These are phyloP conservation scores for Drosophila dives DNA, from an alignment of 2,888 invertebrate species.

Conservation along the genomic window DNA sequence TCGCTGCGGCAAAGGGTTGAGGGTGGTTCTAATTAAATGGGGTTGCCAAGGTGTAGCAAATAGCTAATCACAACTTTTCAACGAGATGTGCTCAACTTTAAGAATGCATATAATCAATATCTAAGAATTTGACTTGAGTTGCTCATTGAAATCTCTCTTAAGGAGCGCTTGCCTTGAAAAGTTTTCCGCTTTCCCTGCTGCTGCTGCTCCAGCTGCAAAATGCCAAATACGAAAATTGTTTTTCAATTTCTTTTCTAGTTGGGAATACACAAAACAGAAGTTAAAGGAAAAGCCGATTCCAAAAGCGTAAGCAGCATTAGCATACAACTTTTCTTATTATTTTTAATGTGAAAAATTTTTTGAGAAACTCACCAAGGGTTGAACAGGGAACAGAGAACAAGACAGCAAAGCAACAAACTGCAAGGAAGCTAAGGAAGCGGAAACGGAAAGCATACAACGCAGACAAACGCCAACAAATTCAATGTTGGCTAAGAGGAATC, in stretches of 20 bases:
- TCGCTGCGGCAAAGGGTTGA: slow-evolving; percentile 20
- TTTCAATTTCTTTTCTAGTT: slow-evolving; percentile 74
- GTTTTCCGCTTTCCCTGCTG: slow-evolving; percentile 5
- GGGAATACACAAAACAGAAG: slow-evolving; percentile 53
- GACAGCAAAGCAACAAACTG: slow-evolving; percentile 61
- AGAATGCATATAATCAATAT: slow-evolving; percentile 55
- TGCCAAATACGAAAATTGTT: slow-evolving; percentile 72
- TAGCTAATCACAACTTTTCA: slow-evolving; percentile 54
- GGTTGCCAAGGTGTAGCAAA: slow-evolving; percentile 37
- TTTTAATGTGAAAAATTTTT: slow-evolving; percentile 79
- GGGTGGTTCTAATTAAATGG: slow-evolving; percentile 5
- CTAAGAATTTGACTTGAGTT: slow-evolving; percentile 64
- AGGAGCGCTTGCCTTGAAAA: slow-evolving; percentile 36
- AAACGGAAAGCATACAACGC: slow-evolving; percentile 78
- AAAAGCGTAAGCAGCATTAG: slow-evolving; percentile 61
- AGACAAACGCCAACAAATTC: slow-evolving; percentile 74
- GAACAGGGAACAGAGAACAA: slow-evolving; percentile 6
- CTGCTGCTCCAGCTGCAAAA: slow-evolving; percentile 43
- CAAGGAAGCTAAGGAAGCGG: slow-evolving; percentile 75
- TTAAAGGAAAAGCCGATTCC: not conserved
- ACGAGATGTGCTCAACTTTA: slow-evolving; percentile 35
- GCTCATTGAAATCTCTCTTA: slow-evolving; percentile 50
- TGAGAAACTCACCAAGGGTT: slow-evolving; percentile 50
- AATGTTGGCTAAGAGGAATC: slow-evolving; percentile 55
- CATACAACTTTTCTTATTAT: slow-evolving; percentile 80